phyloP scores from a whole-genome alignment of 1,140 invertebrate species.

The Homalodisca vitripennis region DNA sequence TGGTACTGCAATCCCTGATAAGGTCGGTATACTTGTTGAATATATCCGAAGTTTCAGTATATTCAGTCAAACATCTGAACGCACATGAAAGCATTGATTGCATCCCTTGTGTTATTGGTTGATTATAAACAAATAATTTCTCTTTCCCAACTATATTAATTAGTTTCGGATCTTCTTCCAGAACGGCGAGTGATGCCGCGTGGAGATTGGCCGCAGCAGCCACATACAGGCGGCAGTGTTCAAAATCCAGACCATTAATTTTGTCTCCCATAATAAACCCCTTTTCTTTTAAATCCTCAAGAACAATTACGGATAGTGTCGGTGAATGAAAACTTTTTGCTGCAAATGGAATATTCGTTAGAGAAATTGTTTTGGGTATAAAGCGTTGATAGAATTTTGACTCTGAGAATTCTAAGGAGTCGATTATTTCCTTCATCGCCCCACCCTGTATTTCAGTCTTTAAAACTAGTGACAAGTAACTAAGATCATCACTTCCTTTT shows the following conservation, averaged over 20 bases:
- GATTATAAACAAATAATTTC: background rate
- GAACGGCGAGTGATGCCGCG: background rate
- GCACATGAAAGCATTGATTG: background rate
- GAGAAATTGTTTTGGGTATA: background rate
- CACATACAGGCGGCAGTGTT: background rate
- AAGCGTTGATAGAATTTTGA: background rate
- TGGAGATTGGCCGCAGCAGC: constrained; percentile 1
- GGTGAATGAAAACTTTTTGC: background rate
- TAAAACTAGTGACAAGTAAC: background rate
- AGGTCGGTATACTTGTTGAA: background rate
- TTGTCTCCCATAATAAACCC: constrained; percentile 6
- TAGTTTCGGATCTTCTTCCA: constrained; percentile 1
- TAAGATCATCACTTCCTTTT: background rate
- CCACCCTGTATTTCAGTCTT: background rate
- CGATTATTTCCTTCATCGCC: background rate
- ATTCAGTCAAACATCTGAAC: background rate
- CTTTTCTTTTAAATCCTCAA: constrained; percentile 14
- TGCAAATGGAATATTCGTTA: background rate
- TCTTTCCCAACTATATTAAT: background rate
- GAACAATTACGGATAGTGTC: background rate
- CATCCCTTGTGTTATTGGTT: background rate
- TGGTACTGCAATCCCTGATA: background rate
- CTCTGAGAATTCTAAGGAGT: background rate
- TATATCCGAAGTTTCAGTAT: no score
- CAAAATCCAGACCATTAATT: constrained; percentile 1